Evolutionary conservation across 1,140 invertebrate genomes (phyloP), one percentile per base, ranked within the genome.

Genomic region (Trichogramma pretiosum): DNA sequence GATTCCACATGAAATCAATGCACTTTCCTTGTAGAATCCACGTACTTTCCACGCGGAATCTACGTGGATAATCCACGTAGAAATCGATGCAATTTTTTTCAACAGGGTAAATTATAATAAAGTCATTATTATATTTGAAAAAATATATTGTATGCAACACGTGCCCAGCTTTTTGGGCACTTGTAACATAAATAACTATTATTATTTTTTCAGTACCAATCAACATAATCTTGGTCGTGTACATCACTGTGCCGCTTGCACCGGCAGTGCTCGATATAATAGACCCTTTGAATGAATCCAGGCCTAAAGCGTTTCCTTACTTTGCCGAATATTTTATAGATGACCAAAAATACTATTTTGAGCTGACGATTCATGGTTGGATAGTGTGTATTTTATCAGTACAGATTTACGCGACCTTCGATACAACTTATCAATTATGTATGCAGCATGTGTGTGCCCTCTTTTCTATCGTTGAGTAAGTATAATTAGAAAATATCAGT

Each of bases 251-350:
- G 21, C 41, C 41, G 34, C 32, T 44, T 7, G 18, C 18, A 8
- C 41, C 41, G 2, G 13, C 34, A n/a, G 2, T 44, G 8, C 14
- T 44, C 8, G 41, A 44, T 34, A 22, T 44, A 5, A 34, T 44
- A 4, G 32, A 44, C 9, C 41, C 41, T 10, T 34, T 44, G n/a
- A 44, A 44, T 16, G 28, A 44, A 22, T 34, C 41, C 5, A 5
- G 41, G 24, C 18, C 41, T 7, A 33, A 11, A 22, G 18, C 16
- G 4, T 44, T 44, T 34, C 41, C 41, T 3, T 44, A 44, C 17
- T 44, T 44, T n/a, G 41, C 41, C 18, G 41, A 44, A 23, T 44
- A 44, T n/a, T 44, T 44, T 23, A 34, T 44, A 2, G 41, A 44
- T 8, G 41, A 44, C 34, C 41, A 44, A 22, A 22, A 44, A 17